Conservation (phyloP, 2,888 invertebrate species). For the Dusona sp. region DNA sequence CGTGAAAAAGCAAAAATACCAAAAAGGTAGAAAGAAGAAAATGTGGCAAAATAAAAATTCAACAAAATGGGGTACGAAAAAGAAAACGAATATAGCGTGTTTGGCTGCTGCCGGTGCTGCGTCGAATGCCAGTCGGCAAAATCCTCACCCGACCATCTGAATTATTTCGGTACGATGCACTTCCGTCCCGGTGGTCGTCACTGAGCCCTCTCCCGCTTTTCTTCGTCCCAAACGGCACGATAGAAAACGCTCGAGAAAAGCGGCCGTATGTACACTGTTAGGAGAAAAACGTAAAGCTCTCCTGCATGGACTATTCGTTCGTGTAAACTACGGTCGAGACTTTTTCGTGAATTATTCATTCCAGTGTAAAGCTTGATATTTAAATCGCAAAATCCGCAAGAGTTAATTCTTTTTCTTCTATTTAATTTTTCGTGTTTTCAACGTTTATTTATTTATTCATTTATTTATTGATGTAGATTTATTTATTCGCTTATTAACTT, state of each 20-base stretch:
- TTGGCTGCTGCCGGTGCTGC: constrained; percentile 32
- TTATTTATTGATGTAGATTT: not conserved
- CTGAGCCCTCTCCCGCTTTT: constrained; percentile 25
- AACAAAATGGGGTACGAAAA: constrained; percentile 35
- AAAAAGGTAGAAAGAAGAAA: constrained; percentile 4
- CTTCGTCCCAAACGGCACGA: constrained; percentile 15
- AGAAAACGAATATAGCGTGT: constrained; percentile 51
- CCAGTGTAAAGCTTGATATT: constrained; percentile 36
- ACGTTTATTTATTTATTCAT: constrained; percentile 4
- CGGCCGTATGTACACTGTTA: constrained; percentile 24
- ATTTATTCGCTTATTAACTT: not conserved
- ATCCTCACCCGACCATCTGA: constrained; percentile 60
- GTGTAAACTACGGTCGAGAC: constrained; percentile 33
- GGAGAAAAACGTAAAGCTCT: constrained; percentile 32
- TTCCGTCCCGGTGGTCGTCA: constrained; percentile 52
- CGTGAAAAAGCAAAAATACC: not conserved
- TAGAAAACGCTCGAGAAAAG: constrained; percentile 26
- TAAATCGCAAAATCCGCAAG: constrained; percentile 29
- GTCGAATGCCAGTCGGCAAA: constrained; percentile 42
- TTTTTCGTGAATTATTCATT: constrained; percentile 56
- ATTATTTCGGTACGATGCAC: constrained; percentile 60
- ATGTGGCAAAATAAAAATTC: constrained; percentile 34
- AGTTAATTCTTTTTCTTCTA: not conserved
- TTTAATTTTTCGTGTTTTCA: not conserved
- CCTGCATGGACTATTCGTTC: constrained; percentile 46